phyloP scores from a whole-genome alignment of 2,888 invertebrate species.

The Syritta pipiens region DNA sequence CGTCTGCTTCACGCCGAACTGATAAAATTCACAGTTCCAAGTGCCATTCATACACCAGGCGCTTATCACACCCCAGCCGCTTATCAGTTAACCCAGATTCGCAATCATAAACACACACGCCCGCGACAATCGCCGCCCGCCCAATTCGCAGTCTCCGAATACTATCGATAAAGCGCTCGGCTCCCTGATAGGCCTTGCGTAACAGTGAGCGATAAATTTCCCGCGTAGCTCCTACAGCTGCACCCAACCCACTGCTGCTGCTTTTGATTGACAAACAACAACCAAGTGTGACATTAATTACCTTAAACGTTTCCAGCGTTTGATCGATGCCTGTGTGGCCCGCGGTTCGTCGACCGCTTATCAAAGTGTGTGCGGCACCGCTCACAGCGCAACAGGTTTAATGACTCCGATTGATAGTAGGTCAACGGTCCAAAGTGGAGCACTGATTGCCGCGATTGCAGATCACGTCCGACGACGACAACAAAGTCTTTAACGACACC shows the following conservation, averaged over 20 bases:
- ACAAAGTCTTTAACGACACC: not conserved
- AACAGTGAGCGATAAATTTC: slow-evolving; percentile 7
- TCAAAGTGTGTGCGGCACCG: slow-evolving; percentile 7
- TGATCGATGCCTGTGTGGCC: slow-evolving; percentile 8
- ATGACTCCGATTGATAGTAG: slow-evolving; percentile 29
- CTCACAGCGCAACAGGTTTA: slow-evolving; percentile 27
- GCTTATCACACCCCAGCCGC: slow-evolving; percentile 3
- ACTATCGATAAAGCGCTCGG: no score
- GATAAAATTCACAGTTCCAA: not conserved
- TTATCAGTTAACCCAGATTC: slow-evolving; percentile 41
- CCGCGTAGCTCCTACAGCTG: not conserved
- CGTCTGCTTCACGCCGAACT: slow-evolving; percentile 2
- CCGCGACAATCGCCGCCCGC: no score
- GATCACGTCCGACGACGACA: no score
- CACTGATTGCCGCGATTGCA: not conserved
- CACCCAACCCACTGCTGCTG: not conserved
- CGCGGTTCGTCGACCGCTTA: slow-evolving; percentile 49
- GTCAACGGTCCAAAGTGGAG: slow-evolving; percentile 32
- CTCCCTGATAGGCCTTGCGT: not conserved
- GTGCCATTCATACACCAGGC: not conserved
- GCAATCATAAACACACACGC: slow-evolving; percentile 20
- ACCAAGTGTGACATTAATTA: slow-evolving; percentile 27
- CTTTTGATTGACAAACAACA: slow-evolving; percentile 26
- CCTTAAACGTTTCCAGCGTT: slow-evolving; percentile 22
- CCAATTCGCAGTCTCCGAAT: no score